These are phyloP conservation scores for Scophthalmus maximus DNA, from an alignment of 2,113 vertebrate species.

Conservation along the genomic window DNA sequence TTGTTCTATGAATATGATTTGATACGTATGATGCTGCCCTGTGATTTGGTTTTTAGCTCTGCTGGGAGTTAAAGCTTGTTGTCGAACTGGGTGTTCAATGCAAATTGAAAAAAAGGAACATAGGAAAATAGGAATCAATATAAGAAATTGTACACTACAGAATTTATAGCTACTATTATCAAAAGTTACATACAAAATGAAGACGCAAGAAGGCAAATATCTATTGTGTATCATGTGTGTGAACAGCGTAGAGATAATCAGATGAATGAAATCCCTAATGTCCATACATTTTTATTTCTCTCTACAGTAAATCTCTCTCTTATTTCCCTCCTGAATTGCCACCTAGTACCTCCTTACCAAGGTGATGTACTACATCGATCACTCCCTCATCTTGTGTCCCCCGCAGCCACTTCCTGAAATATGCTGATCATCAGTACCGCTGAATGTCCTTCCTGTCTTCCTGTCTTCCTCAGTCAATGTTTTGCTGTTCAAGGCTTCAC, in stretches of 20 bases:
- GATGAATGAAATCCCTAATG: background rate
- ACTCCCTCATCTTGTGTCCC: background rate
- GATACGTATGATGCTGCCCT: slow-evolving; percentile 14
- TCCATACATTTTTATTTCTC: background rate
- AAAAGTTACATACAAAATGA: no score
- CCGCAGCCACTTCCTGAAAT: background rate
- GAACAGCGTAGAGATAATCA: no score
- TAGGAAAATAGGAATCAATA: no score
- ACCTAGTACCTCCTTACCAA: background rate
- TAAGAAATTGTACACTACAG: no score
- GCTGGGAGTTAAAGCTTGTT: slow-evolving; percentile 39
- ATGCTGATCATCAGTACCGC: slow-evolving; percentile 21
- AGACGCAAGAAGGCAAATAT: no score
- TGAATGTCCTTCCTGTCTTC: slow-evolving; percentile 14
- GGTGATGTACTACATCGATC: slow-evolving; percentile 1
- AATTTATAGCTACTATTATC: no score
- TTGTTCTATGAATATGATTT: slow-evolving; percentile 44
- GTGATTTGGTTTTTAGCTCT: slow-evolving; percentile 18
- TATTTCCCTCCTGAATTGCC: background rate
- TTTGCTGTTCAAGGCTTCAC: slow-evolving; percentile 2
- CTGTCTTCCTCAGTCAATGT: slow-evolving; percentile 5
- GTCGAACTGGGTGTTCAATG: slow-evolving; percentile 25
- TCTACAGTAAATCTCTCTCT: background rate
- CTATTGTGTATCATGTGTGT: background rate
- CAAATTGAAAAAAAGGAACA: no score